A percentile compares a stretch with the other conserved stretches of the same genome.
phyloP scores from a whole-genome alignment of 2,113 vertebrate genomes.

The Agelaius tricolor region DNA sequence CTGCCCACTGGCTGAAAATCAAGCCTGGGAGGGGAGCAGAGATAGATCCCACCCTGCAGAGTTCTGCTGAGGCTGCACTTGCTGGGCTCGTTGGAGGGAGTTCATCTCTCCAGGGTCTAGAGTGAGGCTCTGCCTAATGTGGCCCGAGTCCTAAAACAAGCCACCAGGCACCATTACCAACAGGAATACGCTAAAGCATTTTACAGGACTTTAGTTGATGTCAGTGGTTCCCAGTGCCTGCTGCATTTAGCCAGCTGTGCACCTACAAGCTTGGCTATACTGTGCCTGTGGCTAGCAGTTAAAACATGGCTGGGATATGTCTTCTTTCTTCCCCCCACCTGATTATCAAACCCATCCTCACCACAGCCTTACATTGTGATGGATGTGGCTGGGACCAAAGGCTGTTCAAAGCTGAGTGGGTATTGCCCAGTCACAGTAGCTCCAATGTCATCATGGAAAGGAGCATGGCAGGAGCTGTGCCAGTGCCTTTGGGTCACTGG shows the following conservation, averaged over 20 bases:
- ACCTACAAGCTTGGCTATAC: neutral
- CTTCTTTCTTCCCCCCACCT: neutral
- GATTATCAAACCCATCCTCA: neutral
- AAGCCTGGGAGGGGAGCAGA: neutral
- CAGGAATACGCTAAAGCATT: neutral
- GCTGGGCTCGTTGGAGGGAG: neutral
- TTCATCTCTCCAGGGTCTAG: accelerated
- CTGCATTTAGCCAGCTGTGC: neutral
- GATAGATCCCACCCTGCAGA: neutral
- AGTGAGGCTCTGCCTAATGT: neutral
- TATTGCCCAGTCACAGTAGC: accelerated
- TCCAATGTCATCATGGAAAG: accelerated
- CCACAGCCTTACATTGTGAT: neutral
- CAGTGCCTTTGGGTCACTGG: neutral
- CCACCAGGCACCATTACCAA: neutral
- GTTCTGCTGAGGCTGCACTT: neutral
- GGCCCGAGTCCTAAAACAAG: neutral
- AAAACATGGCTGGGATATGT: neutral
- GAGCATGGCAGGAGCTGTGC: neutral
- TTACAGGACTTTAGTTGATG: neutral
- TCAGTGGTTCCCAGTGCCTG: neutral
- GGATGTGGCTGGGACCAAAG: neutral
- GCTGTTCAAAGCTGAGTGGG: neutral
- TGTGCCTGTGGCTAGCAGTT: neutral
- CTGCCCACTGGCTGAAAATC: neutral